phyloP scores from a whole-genome alignment of 1,140 invertebrate species.

The Apis dorsata region DNA sequence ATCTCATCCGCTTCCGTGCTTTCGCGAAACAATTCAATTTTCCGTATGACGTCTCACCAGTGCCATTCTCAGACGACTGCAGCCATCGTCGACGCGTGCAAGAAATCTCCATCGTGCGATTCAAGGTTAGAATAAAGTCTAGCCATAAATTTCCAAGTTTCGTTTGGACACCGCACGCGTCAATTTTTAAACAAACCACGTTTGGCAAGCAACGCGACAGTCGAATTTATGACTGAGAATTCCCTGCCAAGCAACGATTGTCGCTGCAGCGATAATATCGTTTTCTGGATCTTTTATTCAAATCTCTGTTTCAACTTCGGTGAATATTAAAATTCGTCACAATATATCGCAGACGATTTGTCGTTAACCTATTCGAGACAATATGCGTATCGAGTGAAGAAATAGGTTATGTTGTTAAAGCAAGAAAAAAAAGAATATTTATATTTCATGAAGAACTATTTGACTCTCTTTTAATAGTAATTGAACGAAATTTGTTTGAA shows the following conservation, averaged over 20 bases:
- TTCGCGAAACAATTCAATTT: not conserved
- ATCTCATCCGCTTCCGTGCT: not conserved
- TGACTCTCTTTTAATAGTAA: no score
- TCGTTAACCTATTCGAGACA: no score
- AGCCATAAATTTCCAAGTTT: not conserved
- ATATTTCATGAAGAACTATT: no score
- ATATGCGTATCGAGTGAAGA: no score
- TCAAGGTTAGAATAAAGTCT: not conserved
- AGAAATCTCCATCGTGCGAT: not conserved
- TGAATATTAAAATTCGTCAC: not conserved
- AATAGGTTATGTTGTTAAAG: no score
- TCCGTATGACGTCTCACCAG: not conserved
- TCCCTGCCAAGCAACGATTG: slow-evolving; percentile 13
- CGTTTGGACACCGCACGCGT: not conserved
- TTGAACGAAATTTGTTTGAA: no score
- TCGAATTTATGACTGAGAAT: slow-evolving; percentile 8
- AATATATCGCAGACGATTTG: no score
- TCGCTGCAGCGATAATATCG: not conserved
- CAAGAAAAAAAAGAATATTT: no score
- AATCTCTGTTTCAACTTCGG: not conserved
- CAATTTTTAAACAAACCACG: slow-evolving; percentile 21
- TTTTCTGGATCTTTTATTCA: not conserved
- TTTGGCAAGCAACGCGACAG: slow-evolving; percentile 24
- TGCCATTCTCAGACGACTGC: not conserved
- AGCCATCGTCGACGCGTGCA: no score